Evolutionary conservation across 2,888 invertebrate genomes (phyloP).

Genomic region (Ptycholaimellus sp.): DNA sequence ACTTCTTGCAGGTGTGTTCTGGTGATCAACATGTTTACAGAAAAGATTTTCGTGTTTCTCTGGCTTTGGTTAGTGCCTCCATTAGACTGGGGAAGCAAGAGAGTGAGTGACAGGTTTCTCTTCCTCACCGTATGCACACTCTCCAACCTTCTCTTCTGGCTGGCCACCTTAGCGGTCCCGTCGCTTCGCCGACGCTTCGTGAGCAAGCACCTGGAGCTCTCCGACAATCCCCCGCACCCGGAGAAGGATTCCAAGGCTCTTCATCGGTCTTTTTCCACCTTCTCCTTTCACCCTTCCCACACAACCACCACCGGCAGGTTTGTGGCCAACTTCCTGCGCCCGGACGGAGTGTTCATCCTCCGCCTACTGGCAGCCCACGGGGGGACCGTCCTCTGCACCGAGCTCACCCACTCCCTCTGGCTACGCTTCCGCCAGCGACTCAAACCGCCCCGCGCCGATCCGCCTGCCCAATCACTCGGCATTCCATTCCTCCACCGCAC

Average conservation of each 20-base stretch:
- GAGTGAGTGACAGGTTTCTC: no score
- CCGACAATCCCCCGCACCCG: constrained; percentile 6
- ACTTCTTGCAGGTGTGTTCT: constrained; percentile 15
- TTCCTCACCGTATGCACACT: constrained; percentile 18
- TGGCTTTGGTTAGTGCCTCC: constrained; percentile 23
- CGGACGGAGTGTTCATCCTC: constrained; percentile 21
- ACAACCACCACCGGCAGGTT: no score
- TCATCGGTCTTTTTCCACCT: no score
- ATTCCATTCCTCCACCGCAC: no score
- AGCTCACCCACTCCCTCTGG: constrained; percentile 6
- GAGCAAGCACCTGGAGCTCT: constrained; percentile 12
- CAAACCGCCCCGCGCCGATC: background rate
- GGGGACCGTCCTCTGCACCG: constrained; percentile 10
- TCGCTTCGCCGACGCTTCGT: constrained; percentile 14
- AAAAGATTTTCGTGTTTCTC: constrained; percentile 25
- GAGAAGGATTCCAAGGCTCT: constrained; percentile 8
- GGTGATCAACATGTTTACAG: constrained; percentile 23
- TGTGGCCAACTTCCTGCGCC: constrained; percentile 19
- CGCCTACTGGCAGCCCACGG: constrained; percentile 17
- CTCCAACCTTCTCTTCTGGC: constrained; percentile 22
- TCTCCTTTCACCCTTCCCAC: no score
- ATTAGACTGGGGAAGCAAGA: background rate
- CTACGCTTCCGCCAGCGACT: constrained; percentile 1
- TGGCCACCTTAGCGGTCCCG: constrained; percentile 15
- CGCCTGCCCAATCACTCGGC: background rate